Evolutionary conservation across 2,888 invertebrate genomes (phyloP).

Genomic region (Lutraria lutraria): DNA sequence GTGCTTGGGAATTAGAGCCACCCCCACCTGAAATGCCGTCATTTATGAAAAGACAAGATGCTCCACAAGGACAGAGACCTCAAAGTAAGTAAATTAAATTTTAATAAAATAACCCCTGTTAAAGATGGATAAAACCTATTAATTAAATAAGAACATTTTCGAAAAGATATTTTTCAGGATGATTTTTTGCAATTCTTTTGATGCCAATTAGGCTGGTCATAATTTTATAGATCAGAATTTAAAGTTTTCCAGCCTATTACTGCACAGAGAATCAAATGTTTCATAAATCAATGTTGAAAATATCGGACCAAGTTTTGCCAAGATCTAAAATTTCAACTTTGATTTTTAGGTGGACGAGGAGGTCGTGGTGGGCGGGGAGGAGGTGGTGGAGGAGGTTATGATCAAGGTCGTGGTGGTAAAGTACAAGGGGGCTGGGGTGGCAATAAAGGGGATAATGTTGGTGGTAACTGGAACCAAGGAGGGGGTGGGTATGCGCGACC

Average conservation of each 20-base stretch:
- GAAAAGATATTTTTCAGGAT: too few species aligned
- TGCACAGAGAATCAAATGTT: too few species aligned
- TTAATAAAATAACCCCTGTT: not conserved
- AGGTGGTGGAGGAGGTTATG: slow-evolving; percentile 76
- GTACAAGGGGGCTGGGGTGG: slow-evolving; percentile 82
- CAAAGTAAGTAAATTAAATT: slow-evolving; percentile 64
- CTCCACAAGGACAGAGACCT: slow-evolving; percentile 75
- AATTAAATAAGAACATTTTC: too few species aligned
- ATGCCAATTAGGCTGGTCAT: too few species aligned
- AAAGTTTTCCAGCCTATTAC: too few species aligned
- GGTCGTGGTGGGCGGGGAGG: slow-evolving; percentile 63
- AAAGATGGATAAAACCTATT: too few species aligned
- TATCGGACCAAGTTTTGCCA: too few species aligned
- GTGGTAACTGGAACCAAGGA: slow-evolving; percentile 82
- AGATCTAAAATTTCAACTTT: too few species aligned
- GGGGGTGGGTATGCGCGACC: slow-evolving; percentile 78
- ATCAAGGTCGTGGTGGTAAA: slow-evolving; percentile 77
- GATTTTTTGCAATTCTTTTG: too few species aligned
- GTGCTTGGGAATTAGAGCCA: slow-evolving; percentile 95
- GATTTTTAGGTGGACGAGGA: slow-evolving; percentile 81
- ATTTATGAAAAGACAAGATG: slow-evolving; percentile 92
- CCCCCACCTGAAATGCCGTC: slow-evolving; percentile 99
- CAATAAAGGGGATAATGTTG: slow-evolving; percentile 73
- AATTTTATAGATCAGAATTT: too few species aligned
- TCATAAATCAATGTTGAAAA: too few species aligned